These are phyloP conservation scores for Ploceus nigricollis DNA, from an alignment of 2,113 vertebrate genomes.

Conservation along the genomic window DNA sequence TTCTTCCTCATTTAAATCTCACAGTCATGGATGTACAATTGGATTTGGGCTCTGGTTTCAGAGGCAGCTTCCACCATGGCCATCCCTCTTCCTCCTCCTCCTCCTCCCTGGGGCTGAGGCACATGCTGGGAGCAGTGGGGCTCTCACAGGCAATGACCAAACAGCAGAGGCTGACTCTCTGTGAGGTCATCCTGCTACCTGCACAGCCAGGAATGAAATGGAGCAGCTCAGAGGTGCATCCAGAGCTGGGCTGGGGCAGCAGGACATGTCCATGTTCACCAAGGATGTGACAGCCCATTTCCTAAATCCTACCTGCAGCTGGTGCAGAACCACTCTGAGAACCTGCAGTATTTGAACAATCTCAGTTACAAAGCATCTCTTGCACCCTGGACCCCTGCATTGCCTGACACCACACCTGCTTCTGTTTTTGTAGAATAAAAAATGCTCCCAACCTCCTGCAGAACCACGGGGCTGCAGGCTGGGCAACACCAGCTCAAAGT, in stretches of 20 bases:
- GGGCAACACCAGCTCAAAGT: not conserved
- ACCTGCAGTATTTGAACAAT: not conserved
- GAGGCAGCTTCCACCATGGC: rapidly evolving
- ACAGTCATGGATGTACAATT: not conserved
- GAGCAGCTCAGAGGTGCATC: not conserved
- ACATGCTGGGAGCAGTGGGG: rapidly evolving
- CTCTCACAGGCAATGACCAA: not conserved
- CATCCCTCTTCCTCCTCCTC: not conserved
- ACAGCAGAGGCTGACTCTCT: not conserved
- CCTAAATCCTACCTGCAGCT: not conserved
- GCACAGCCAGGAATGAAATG: not conserved
- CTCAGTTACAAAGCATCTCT: not conserved
- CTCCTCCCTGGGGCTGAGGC: not conserved
- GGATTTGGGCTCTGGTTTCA: not conserved
- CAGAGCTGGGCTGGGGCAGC: rapidly evolving
- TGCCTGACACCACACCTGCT: not conserved
- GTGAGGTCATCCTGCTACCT: not conserved
- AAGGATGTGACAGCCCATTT: rapidly evolving
- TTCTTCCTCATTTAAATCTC: not conserved
- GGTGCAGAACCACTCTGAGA: not conserved
- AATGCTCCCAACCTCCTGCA: not conserved
- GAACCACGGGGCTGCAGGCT: not conserved
- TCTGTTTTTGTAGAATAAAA: not conserved
- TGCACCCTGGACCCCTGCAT: not conserved
- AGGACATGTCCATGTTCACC: rapidly evolving